Evolutionary conservation across 2,888 invertebrate species (phyloP).

Genomic region (Onthophagus sagittarius): DNA sequence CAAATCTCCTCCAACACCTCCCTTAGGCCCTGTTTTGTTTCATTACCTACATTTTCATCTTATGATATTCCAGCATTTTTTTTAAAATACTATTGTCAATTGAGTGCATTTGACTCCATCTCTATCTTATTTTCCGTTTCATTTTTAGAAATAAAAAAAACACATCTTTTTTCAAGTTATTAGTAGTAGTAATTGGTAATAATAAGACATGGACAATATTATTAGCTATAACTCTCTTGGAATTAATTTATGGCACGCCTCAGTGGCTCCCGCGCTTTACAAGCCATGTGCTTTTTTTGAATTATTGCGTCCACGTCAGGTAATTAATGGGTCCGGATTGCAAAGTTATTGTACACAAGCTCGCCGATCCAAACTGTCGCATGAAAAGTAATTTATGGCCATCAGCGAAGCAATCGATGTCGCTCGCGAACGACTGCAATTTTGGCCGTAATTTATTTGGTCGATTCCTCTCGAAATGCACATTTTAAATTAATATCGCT

Average conservation of each 20-base stretch:
- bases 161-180: too few relatives aligned
- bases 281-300: not conserved
- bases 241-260: not conserved
- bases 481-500: not conserved
- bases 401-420: not conserved
- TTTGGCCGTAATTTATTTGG: not conserved
- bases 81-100: too few relatives aligned
- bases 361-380: not conserved
- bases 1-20: too few relatives aligned
- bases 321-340: not conserved
- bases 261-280: not conserved
- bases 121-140: too few relatives aligned
- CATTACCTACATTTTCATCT: too few relatives aligned
- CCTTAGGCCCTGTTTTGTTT: too few relatives aligned
- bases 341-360: not conserved
- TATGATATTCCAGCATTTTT: too few relatives aligned
- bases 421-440: not conserved
- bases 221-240: not conserved
- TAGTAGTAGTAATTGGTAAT: too few relatives aligned
- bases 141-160: too few relatives aligned
- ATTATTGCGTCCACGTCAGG: not conserved
- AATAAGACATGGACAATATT: not conserved
- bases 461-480: not conserved
- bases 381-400: not conserved
- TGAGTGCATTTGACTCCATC: too few relatives aligned